These are phyloP conservation scores for Periplaneta americana DNA, from an alignment of 1,140 invertebrate species.

Conservation along the genomic window DNA sequence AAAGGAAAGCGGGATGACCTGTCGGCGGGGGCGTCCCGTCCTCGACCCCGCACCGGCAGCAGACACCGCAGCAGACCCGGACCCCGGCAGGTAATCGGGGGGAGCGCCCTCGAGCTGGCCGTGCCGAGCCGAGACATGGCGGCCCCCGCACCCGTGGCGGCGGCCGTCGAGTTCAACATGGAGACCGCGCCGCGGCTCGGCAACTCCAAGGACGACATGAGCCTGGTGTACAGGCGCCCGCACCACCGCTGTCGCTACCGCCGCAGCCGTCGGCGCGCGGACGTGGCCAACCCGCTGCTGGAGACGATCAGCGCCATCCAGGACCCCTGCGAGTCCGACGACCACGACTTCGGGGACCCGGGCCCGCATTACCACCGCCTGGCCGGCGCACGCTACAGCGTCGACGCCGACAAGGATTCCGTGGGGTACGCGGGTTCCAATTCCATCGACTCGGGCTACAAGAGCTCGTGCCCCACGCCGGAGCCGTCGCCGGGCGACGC, in stretches of 20 bases:
- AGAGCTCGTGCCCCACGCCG: slow-evolving; percentile 39
- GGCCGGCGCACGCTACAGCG: background rate
- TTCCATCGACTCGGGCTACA: slow-evolving; percentile 40
- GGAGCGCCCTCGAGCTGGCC: background rate
- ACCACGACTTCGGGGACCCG: slow-evolving; percentile 21
- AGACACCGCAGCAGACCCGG: background rate
- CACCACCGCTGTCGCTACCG: slow-evolving; percentile 21
- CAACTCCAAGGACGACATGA: slow-evolving; percentile 21
- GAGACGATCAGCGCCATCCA: slow-evolving; percentile 37
- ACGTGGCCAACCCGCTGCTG: slow-evolving; percentile 31
- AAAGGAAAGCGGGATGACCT: background rate
- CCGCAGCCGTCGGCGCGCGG: slow-evolving; percentile 21
- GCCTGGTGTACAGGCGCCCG: slow-evolving; percentile 15
- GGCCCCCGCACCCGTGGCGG: slow-evolving; percentile 14
- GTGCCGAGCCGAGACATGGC: slow-evolving; percentile 8
- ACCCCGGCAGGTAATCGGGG: background rate
- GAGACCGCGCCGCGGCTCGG: background rate
- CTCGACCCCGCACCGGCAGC: background rate
- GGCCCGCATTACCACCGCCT: slow-evolving; percentile 1
- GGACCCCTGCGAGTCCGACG: slow-evolving; percentile 28
- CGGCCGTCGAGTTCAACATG: background rate
- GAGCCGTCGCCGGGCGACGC: slow-evolving; percentile 34
- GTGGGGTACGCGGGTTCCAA: slow-evolving; percentile 38
- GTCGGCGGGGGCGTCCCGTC: slow-evolving; percentile 14
- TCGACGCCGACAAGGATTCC: slow-evolving; percentile 30